These are phyloP conservation scores for Spheniscus humboldti DNA, from an alignment of 2,797 vertebrate genomes.

Conservation along the genomic window DNA sequence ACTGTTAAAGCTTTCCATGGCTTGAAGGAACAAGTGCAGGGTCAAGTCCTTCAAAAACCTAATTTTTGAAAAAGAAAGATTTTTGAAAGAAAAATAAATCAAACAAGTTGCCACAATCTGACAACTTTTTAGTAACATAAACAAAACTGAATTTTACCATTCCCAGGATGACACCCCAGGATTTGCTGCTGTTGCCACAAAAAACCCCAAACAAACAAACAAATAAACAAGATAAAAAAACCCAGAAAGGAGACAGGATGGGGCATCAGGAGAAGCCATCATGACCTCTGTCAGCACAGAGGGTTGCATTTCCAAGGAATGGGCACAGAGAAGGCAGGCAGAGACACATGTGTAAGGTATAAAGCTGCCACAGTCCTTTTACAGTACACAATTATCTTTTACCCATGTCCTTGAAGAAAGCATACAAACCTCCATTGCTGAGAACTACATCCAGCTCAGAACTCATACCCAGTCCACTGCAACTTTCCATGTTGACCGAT, in stretches of 20 bases:
- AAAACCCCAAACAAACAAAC: not conserved
- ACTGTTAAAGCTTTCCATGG: not conserved
- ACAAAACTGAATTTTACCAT: not conserved
- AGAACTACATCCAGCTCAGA: not conserved
- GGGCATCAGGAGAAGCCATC: not conserved
- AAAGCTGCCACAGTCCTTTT: not conserved
- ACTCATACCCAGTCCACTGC: no score
- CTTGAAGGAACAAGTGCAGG: not conserved
- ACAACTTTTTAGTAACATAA: not conserved
- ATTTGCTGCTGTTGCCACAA: not conserved
- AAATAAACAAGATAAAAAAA: not conserved
- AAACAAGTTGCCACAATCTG: not conserved
- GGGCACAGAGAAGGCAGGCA: not conserved
- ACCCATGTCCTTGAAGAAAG: not conserved
- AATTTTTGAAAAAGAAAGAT: not conserved
- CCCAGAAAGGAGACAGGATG: not conserved
- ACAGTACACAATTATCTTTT: not conserved
- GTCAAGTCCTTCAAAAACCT: not conserved
- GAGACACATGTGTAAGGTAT: not conserved
- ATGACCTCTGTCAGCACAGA: not conserved
- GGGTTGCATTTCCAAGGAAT: not conserved
- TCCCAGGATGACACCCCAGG: not conserved
- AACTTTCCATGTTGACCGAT: not conserved
- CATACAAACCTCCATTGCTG: rapidly evolving
- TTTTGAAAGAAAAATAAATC: not conserved